A percentile compares a stretch with the other conserved stretches of the same genome.
Evolutionary conservation across 1,140 invertebrate genomes (phyloP).

Genomic region (Yoshiicerus persimilis): DNA sequence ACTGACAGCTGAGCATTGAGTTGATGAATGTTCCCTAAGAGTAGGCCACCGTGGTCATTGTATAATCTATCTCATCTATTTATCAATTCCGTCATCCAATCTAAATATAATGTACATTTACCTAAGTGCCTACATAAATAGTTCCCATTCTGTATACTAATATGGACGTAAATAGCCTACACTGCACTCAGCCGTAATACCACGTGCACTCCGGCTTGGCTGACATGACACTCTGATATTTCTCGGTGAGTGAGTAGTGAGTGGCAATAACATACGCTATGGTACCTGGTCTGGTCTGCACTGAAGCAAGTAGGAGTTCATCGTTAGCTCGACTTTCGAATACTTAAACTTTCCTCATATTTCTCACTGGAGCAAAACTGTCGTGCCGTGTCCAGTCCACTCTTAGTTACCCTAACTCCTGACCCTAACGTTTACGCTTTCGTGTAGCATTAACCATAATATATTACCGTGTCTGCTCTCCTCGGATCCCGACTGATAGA

Average conservation of each 20-base stretch:
- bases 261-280: no score
- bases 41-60: not conserved
- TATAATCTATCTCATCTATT: not conserved
- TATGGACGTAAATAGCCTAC: no score
- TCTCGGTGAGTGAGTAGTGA: no score
- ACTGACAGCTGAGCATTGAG: not conserved
- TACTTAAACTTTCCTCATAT: not conserved
- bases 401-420: not conserved
- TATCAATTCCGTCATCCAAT: not conserved
- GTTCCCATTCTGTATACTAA: no score
- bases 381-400: not conserved
- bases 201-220: no score
- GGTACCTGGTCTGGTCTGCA: no score
- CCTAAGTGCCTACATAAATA: not conserved
- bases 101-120: not conserved
- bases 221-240: no score
- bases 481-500: no score
- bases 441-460: not conserved
- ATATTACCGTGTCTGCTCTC: no score
- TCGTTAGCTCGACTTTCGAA: not conserved
- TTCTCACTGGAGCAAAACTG: not conserved
- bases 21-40: not conserved
- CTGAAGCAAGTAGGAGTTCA: no score
- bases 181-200: no score
- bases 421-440: not conserved